Conservation (phyloP, 2,113 vertebrate species). For the Ochotona curzoniae region DNA sequence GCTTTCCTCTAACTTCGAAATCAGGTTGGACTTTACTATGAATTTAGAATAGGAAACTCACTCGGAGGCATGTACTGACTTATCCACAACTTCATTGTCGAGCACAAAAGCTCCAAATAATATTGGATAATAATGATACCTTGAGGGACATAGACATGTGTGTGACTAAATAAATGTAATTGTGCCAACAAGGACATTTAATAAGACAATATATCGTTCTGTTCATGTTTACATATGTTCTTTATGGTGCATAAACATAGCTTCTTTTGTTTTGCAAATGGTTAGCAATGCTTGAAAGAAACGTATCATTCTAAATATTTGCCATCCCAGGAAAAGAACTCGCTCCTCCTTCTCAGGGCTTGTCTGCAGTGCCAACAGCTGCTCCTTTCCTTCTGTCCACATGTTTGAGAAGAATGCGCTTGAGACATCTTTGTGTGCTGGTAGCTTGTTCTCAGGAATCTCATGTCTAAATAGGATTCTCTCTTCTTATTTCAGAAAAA, state of each 20-base stretch:
- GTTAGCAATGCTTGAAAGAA: neutral
- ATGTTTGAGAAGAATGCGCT: neutral
- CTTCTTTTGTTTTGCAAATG: neutral
- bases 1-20: neutral
- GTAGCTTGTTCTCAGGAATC: neutral
- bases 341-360: neutral
- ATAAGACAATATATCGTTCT: neutral
- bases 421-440: neutral
- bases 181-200: neutral
- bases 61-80: neutral
- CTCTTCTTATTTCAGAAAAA: constrained; percentile 11
- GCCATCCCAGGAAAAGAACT: neutral
- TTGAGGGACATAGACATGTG: neutral
- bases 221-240: neutral
- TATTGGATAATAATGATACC: neutral
- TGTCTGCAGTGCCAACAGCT: neutral
- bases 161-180: neutral
- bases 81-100: neutral
- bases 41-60: neutral
- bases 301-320: neutral
- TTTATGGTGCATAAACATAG: neutral
- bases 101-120: neutral
- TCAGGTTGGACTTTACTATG: neutral
- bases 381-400: neutral
- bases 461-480: neutral